A percentile compares a stretch with the other conserved stretches of the same genome.
These are phyloP conservation scores for Sturnus vulgaris DNA, from an alignment of 2,113 vertebrate species.

Conservation along the genomic window DNA sequence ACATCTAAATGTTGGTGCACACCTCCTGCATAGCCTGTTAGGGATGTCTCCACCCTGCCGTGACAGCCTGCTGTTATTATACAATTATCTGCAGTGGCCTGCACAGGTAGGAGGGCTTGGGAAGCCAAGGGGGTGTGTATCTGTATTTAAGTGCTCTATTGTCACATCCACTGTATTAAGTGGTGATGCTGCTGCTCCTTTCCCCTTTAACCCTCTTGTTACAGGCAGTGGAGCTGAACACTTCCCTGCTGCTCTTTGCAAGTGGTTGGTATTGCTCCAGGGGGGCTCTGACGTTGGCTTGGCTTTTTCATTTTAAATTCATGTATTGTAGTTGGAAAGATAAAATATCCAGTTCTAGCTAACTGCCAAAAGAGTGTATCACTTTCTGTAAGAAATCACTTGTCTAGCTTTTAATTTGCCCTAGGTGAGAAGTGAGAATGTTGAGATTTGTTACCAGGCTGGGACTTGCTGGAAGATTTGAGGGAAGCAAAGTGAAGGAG, in stretches of 20 bases:
- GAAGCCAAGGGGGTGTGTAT: background rate
- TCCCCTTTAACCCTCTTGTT: background rate
- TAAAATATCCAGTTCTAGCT: background rate
- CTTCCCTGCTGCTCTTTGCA: background rate
- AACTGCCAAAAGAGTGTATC: background rate
- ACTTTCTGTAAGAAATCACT: background rate
- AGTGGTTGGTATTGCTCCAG: background rate
- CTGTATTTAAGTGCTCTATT: background rate
- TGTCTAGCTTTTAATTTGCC: background rate
- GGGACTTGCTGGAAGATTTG: background rate
- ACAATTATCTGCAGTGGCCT: background rate
- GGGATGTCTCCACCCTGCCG: background rate
- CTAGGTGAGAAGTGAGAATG: background rate
- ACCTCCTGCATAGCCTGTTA: background rate
- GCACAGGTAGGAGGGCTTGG: background rate
- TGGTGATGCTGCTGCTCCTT: background rate
- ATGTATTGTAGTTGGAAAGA: background rate
- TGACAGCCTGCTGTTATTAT: background rate
- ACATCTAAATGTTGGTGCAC: background rate
- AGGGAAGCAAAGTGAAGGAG: background rate
- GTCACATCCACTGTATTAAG: background rate
- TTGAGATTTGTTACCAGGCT: fast-evolving
- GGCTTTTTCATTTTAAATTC: background rate
- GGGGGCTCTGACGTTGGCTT: background rate
- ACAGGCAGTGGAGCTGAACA: background rate